phyloP scores from a whole-genome alignment of 1,140 invertebrate genomes.

The Micrasema longulum region DNA sequence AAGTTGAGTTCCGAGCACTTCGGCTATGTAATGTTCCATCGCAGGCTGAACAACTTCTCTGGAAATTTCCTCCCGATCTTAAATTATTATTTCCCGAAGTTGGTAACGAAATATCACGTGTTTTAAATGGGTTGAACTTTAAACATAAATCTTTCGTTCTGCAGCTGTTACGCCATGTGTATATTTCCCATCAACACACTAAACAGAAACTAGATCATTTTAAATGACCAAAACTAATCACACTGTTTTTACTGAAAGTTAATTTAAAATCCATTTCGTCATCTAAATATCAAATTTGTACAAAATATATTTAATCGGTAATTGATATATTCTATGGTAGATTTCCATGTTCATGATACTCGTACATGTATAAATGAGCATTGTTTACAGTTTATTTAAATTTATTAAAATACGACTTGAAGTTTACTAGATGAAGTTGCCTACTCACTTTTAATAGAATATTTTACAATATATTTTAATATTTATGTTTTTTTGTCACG shows the following conservation, averaged over 20 bases:
- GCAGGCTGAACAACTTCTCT: constrained; percentile 29
- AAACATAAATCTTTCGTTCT: constrained; percentile 53
- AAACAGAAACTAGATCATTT: constrained; percentile 27
- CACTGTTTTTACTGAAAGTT: background rate
- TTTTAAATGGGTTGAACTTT: constrained; percentile 55
- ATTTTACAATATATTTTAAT: too few relatives aligned
- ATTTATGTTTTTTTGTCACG: too few relatives aligned
- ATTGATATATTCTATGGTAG: too few relatives aligned
- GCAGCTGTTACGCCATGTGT: constrained; percentile 48
- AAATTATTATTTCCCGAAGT: constrained; percentile 53
- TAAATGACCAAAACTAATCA: constrained; percentile 3
- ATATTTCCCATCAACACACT: constrained; percentile 46
- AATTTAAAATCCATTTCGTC: too few relatives aligned
- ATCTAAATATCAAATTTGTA: too few relatives aligned
- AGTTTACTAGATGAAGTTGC: too few relatives aligned
- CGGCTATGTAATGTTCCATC: constrained; percentile 22
- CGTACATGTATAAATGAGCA: too few relatives aligned
- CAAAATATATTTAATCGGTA: too few relatives aligned
- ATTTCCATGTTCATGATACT: too few relatives aligned
- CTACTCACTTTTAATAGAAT: too few relatives aligned
- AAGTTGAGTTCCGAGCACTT: constrained; percentile 32
- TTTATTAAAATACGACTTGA: too few relatives aligned
- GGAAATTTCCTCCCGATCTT: constrained; percentile 36
- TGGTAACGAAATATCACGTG: constrained; percentile 54
- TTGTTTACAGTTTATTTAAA: too few relatives aligned